phyloP scores from a whole-genome alignment of 2,888 invertebrate species.

The Laothoe populi region DNA sequence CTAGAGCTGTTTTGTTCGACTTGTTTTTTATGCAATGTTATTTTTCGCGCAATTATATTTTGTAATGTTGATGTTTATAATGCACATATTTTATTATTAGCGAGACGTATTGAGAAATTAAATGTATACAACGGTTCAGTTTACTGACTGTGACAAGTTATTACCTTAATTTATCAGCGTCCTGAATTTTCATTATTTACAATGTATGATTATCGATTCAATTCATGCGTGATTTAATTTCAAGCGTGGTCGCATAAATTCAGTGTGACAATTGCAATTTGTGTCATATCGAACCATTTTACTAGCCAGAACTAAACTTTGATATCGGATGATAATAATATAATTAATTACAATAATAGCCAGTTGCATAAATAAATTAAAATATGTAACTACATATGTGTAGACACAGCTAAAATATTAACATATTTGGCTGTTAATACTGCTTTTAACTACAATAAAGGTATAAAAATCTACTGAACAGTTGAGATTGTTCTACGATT shows the following conservation, averaged over 20 bases:
- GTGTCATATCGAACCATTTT: not conserved
- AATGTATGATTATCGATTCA: slow-evolving; percentile 18
- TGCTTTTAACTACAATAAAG: no score
- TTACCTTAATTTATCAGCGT: slow-evolving; percentile 42
- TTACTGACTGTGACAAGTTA: slow-evolving; percentile 30
- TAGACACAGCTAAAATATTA: no score
- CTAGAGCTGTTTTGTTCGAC: slow-evolving; percentile 51
- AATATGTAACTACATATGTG: not conserved
- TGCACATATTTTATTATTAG: slow-evolving; percentile 31
- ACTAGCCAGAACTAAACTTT: not conserved
- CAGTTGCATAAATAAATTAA: no score
- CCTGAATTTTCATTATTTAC: slow-evolving; percentile 32
- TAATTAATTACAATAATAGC: no score
- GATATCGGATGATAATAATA: not conserved
- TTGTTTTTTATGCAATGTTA: slow-evolving; percentile 42
- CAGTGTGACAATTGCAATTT: not conserved
- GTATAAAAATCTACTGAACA: no score
- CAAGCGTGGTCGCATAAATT: slow-evolving; percentile 15
- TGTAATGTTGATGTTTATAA: slow-evolving; percentile 11
- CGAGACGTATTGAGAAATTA: slow-evolving; percentile 29
- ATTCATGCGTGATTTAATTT: slow-evolving; percentile 21
- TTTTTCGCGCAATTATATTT: slow-evolving; percentile 35
- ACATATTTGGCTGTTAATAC: no score
- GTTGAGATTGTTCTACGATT: no score
- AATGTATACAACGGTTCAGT: slow-evolving; percentile 25